These are phyloP conservation scores for Pocillopora meandrina DNA, from an alignment of 92 coral and sea anemone genomes.

Conservation along the genomic window DNA sequence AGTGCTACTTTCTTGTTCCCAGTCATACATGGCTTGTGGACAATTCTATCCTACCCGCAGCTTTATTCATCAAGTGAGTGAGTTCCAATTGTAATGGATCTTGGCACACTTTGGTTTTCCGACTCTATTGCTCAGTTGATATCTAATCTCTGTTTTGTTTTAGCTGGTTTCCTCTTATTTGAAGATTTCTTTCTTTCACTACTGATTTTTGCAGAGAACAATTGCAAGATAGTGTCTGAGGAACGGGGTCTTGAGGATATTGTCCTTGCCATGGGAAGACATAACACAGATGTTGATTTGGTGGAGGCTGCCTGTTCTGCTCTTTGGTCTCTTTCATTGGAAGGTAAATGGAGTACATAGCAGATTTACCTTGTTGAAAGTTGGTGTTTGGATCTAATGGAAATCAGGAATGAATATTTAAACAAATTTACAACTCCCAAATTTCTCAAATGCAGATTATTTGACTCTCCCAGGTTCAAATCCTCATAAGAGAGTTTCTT, in stretches of 20 bases:
- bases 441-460: too few species aligned
- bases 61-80: too few species aligned
- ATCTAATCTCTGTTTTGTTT: not conserved
- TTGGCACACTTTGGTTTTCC: too few species aligned
- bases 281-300: conserved; percentile 71
- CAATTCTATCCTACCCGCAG: too few species aligned
- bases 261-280: conserved; percentile 84
- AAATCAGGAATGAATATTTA: too few species aligned
- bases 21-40: too few species aligned
- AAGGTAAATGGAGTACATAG: conserved; percentile 62
- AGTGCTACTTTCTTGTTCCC: too few species aligned
- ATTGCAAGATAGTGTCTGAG: conserved; percentile 94
- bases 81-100: too few species aligned
- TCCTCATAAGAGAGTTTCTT: too few species aligned
- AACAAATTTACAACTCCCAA: too few species aligned
- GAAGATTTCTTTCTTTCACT: not conserved
- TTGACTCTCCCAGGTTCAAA: too few species aligned
- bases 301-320: conserved; percentile 97
- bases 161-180: not conserved
- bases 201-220: conserved; percentile 58
- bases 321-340: conserved; percentile 96
- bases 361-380: not conserved
- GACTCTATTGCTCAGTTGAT: too few species aligned
- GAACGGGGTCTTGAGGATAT: conserved; percentile 98
- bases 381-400: not conserved